Evolutionary conservation across 2,797 vertebrate genomes (phyloP), one percentile per base, ranked within the genome.

Genomic region (Myotis findleyi): DNA sequence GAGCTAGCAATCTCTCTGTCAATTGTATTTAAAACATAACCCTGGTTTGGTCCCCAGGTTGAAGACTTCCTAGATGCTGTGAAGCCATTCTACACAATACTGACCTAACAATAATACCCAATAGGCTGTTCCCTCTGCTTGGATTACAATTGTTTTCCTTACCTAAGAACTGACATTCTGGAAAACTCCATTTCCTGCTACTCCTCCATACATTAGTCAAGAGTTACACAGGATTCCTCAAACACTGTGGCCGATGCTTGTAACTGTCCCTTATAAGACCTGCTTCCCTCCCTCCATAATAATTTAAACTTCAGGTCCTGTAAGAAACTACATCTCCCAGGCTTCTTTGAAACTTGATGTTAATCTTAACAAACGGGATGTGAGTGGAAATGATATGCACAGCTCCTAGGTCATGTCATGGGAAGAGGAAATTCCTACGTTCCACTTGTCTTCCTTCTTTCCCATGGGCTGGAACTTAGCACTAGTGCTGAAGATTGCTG

Each of bases 241-340:
- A 62, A 59, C 12, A 49, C 6, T 41, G n/a, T 2, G 49, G 49
- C 6, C 47, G 7, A 87, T 25, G 38, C 47, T 59, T 57, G 11
- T 51, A 51, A 59, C 21, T 91, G 13, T 71, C 13, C 51, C 17
- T 89, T 6, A 18, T 13, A 51, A 49, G 18, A 57, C 1, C 21
- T 6, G 17, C 17, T 69, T 62, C 1, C 14, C 2, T 62, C 25
- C 14, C 33, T 83, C 16, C 20, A 64, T 64, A 72, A 71, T n/a
- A 93, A 93, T 30, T 79, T 75, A 27, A 53, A 5, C 87, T 87
- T 85, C 55, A 87, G 33, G 47, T 18, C 9, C 41, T 33, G 53
- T 51, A 44, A 91, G 41, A 82, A 92, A 85, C 76, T 72, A 55
- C 72, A 80, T 93, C 84, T 81, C 71, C 80, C 68, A 93, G 59